These are phyloP conservation scores for Lycia hirtaria DNA, from an alignment of 2,888 invertebrate species.

Conservation along the genomic window DNA sequence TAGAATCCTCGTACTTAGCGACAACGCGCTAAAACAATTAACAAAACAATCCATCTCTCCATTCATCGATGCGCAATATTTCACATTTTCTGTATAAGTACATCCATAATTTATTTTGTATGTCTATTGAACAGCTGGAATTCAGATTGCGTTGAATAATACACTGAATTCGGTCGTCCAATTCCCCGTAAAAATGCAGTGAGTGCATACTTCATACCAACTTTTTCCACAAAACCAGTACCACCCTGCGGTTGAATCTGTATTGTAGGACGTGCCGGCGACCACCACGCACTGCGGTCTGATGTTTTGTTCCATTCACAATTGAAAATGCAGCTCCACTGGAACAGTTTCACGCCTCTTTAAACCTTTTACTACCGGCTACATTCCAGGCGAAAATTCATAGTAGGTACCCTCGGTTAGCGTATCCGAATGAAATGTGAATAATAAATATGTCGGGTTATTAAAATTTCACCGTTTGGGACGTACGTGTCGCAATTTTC, in stretches of 20 bases:
- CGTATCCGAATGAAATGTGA: slow-evolving; percentile 18
- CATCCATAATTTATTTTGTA: slow-evolving; percentile 1
- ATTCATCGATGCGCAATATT: slow-evolving; percentile 22
- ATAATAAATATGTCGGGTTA: slow-evolving; percentile 23
- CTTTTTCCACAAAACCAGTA: slow-evolving; percentile 44
- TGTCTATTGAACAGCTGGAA: slow-evolving; percentile 4
- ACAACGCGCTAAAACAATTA: slow-evolving; percentile 56
- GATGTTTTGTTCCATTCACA: slow-evolving; percentile 42
- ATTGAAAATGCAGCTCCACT: slow-evolving; percentile 47
- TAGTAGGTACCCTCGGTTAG: slow-evolving; percentile 12
- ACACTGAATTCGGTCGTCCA: slow-evolving; percentile 15
- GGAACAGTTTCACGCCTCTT: slow-evolving; percentile 28
- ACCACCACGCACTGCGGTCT: slow-evolving; percentile 46
- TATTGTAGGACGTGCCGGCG: slow-evolving; percentile 34
- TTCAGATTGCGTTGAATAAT: slow-evolving; percentile 14
- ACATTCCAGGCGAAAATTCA: slow-evolving; percentile 12
- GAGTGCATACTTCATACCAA: slow-evolving; percentile 28
- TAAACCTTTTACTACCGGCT: slow-evolving; percentile 25
- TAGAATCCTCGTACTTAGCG: slow-evolving; percentile 54
- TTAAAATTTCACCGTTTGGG: slow-evolving; percentile 23
- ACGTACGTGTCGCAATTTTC: slow-evolving; percentile 23
- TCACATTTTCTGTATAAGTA: slow-evolving; percentile 1
- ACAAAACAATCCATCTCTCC: slow-evolving; percentile 50
- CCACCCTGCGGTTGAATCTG: slow-evolving; percentile 37
- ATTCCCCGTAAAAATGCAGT: slow-evolving; percentile 10